A percentile compares a stretch with the other conserved stretches of the same genome.
These are phyloP conservation scores for Tylochromis polylepis DNA, from an alignment of 2,113 vertebrate species.

Conservation along the genomic window DNA sequence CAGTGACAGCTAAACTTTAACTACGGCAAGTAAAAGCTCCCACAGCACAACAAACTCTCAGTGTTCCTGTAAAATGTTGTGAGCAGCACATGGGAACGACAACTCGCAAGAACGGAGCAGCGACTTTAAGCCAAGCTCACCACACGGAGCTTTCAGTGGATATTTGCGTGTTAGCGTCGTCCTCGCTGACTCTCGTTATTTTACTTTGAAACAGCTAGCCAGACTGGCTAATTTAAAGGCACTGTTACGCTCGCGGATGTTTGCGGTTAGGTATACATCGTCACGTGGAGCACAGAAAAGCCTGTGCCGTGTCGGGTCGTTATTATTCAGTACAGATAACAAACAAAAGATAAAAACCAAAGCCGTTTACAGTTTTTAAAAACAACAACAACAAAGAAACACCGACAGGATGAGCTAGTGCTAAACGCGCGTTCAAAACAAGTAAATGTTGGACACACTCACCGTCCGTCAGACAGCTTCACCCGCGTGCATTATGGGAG, in stretches of 20 bases:
- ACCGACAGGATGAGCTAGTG: fast-evolving
- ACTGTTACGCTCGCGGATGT: not conserved
- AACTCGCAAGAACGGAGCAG: not conserved
- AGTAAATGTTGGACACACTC: constrained; percentile 6
- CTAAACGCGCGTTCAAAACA: not conserved
- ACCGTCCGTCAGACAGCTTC: constrained; percentile 1
- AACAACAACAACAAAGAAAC: fast-evolving
- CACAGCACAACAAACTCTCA: not conserved
- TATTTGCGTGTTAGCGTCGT: not conserved
- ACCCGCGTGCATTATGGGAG: constrained; percentile 22
- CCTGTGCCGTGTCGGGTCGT: not conserved
- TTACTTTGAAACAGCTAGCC: not conserved
- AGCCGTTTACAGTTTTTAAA: not conserved
- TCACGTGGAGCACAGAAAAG: not conserved
- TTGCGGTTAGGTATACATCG: not conserved
- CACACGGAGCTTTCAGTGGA: not conserved
- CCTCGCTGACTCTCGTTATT: not conserved
- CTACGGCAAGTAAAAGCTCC: not conserved
- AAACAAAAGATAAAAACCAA: not conserved
- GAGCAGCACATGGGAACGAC: not conserved
- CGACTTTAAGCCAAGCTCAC: not conserved
- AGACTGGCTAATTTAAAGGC: not conserved
- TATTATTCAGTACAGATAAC: not conserved
- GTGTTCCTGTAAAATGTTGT: fast-evolving
- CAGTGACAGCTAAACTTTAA: not conserved